Conservation (phyloP, 1,140 invertebrate species). For the Bombus picipes region DNA sequence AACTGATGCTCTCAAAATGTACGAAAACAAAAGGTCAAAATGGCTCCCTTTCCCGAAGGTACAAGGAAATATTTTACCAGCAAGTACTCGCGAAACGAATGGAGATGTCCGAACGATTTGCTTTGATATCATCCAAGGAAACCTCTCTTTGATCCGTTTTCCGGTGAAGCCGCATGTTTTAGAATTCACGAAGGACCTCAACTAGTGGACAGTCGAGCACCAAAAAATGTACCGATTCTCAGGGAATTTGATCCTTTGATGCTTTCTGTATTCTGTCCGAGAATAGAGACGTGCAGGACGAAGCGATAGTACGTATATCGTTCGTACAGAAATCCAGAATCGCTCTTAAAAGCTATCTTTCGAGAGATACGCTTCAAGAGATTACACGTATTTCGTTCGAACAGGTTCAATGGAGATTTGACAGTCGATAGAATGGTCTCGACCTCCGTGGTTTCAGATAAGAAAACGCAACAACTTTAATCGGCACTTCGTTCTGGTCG, state of each 20-base stretch:
- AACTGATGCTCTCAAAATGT: background rate
- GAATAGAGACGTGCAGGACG: constrained; percentile 1
- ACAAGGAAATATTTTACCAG: background rate
- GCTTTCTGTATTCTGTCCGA: constrained; percentile 23
- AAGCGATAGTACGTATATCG: constrained; percentile 24
- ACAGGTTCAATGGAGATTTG: constrained; percentile 35
- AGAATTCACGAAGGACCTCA: background rate
- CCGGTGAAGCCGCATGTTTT: background rate
- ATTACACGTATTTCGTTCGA: constrained; percentile 35
- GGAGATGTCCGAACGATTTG: constrained; percentile 16
- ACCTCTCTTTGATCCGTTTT: background rate
- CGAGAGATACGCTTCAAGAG: constrained; percentile 21
- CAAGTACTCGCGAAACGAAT: background rate
- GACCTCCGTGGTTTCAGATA: background rate
- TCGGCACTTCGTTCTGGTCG: background rate
- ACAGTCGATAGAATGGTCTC: background rate
- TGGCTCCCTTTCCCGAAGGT: background rate
- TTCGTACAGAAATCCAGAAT: constrained; percentile 15
- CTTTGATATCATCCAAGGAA: background rate
- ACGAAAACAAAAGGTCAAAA: background rate
- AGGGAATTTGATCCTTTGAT: constrained; percentile 38
- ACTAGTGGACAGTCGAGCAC: background rate
- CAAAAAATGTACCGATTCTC: constrained; percentile 36
- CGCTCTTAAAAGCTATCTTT: constrained; percentile 29
- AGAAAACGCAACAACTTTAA: background rate